phyloP scores from a whole-genome alignment of 2,797 vertebrate species.

The Microctenopoma stevenorrisi region DNA sequence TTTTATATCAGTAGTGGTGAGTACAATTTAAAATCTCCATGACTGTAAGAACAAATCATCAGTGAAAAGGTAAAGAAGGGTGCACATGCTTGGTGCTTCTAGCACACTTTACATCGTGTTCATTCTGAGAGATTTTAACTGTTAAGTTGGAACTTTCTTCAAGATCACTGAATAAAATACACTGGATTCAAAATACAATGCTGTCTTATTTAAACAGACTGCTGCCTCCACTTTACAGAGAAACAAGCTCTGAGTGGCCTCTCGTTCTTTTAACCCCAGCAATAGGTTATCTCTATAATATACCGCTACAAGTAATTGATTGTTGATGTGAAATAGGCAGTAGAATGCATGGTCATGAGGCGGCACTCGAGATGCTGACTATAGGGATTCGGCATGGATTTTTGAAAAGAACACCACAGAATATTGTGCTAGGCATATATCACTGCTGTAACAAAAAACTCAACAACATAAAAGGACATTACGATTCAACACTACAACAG shows the following conservation, averaged over 20 bases:
- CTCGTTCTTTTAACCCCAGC: constrained; percentile 17
- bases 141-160: not conserved
- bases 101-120: not conserved
- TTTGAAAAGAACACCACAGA: constrained; percentile 30
- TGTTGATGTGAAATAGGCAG: constrained; percentile 23
- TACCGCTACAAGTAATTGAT: constrained; percentile 51
- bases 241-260: constrained; percentile 25
- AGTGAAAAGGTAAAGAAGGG: constrained; percentile 16
- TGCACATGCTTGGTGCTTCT: not conserved
- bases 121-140: not conserved
- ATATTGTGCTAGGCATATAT: not conserved
- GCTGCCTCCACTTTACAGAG: not conserved
- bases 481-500: constrained; percentile 9
- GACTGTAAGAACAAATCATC: no score
- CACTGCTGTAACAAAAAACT: not conserved
- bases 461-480: constrained; percentile 3
- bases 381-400: constrained; percentile 20
- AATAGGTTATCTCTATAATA: constrained; percentile 11
- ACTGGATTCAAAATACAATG: not conserved
- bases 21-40: no score
- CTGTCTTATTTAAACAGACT: not conserved
- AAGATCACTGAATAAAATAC: constrained; percentile 5
- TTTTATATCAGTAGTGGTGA: no score
- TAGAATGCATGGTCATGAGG: constrained; percentile 42
- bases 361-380: constrained; percentile 38